Evolutionary conservation across 2,888 invertebrate species (phyloP), one percentile per base, ranked within the genome.

Genomic region (Amaurobius ferox): DNA sequence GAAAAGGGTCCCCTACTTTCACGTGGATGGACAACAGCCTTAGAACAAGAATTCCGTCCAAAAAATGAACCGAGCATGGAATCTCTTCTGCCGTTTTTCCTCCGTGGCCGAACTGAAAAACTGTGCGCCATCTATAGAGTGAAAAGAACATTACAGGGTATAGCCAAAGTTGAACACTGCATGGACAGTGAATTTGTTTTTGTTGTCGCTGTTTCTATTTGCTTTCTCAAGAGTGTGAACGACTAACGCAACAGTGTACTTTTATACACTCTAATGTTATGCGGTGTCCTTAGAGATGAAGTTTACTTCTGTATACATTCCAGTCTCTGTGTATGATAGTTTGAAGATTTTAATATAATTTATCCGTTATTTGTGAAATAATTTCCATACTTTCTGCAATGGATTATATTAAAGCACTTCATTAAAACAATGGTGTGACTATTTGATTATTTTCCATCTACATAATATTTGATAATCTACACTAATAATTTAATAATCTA

Each of bases 331-430:
- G 78, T 86, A 79, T 73, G 62, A 86, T 86, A 86, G 78, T 79
- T 86, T 86, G 85, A 86, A 86, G 79, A 86, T 78, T 86, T 86
- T 86, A 86, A 86, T 86, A 86, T 86, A 86, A 86, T 86, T 79
- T 86, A 86, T 86, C 85, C 48, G 78, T 85, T 85, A 76, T 71
- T 70, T 39, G 61, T 79, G 61, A 79, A 39, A 73, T 79, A 79
- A 78, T 86, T 86, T 86, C 85, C 72, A 77, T 83, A 83, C 64
- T 71, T 83, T 77, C 76, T 83, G 76, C 68, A 83, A 71, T 79
- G 85, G 78, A 86, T 86, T 62, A 78, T 86, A 86, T 86, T 86
- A 86, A 86, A 86, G 85, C 85, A 86, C 85, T 86, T 86, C 28
- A 76, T 55, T 74, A 74, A 80, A 40, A n/a, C 29, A 26, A 66